A percentile compares a stretch with the other conserved stretches of the same genome.
Conservation (phyloP, 2,797 vertebrate species). For the Gastrophryne carolinensis region DNA sequence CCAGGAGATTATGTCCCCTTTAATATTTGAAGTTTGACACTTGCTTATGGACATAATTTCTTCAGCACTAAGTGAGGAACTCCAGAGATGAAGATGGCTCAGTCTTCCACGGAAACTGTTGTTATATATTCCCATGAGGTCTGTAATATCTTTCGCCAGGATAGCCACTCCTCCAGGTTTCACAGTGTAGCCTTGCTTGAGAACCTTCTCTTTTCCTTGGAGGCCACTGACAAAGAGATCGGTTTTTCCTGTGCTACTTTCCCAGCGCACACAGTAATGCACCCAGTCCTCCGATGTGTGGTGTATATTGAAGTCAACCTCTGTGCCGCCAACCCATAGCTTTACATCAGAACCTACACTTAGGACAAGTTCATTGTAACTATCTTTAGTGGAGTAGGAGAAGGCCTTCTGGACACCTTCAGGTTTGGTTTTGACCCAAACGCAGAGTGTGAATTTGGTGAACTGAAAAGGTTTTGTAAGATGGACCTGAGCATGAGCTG, state of each 20-base stretch:
- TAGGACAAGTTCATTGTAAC: constrained; percentile 74
- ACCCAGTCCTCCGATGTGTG: constrained; percentile 65
- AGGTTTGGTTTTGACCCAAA: constrained; percentile 65
- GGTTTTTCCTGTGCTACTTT: constrained; percentile 63
- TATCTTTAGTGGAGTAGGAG: constrained; percentile 71
- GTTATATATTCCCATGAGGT: constrained; percentile 72
- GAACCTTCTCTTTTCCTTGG: constrained; percentile 63
- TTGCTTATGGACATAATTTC: not conserved
- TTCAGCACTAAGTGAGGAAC: constrained; percentile 64
- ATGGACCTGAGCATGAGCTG: constrained; percentile 68
- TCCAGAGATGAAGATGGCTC: constrained; percentile 77
- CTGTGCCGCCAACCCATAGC: constrained; percentile 75
- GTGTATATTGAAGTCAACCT: constrained; percentile 71
- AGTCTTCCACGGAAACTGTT: constrained; percentile 72
- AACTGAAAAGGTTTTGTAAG: constrained; percentile 64
- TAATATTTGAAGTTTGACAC: not conserved
- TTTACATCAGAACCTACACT: constrained; percentile 68
- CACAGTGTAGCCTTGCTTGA: constrained; percentile 65
- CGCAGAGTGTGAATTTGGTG: constrained; percentile 74
- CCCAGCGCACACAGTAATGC: constrained; percentile 80
- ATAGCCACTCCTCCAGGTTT: constrained; percentile 65
- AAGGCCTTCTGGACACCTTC: constrained; percentile 69
- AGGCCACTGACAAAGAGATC: constrained; percentile 76
- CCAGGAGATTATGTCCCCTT: constrained; percentile 79
- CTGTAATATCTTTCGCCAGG: constrained; percentile 76